A percentile compares a stretch with the other conserved stretches of the same genome.
These are phyloP conservation scores for Chrosomus eos DNA, from an alignment of 2,797 vertebrate species.

Conservation along the genomic window DNA sequence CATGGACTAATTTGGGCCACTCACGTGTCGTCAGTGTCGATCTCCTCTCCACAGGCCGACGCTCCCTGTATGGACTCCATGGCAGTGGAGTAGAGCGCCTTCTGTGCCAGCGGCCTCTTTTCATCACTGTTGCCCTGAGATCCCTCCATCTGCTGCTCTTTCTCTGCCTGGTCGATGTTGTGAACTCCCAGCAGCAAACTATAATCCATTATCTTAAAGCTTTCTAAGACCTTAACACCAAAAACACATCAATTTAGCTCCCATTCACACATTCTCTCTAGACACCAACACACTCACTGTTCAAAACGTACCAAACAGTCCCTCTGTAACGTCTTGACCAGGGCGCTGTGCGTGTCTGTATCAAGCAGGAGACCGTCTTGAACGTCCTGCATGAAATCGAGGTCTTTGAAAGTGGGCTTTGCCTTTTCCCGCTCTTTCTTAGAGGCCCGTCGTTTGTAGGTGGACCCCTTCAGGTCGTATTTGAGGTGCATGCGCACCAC, in stretches of 20 bases:
- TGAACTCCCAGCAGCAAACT: slow-evolving; percentile 96
- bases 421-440: slow-evolving; percentile 96
- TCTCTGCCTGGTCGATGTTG: slow-evolving; percentile 94
- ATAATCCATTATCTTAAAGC: slow-evolving; percentile 99
- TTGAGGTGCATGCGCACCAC: slow-evolving; percentile 98
- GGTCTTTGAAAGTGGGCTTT: slow-evolving; percentile 93
- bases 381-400: slow-evolving; percentile 96
- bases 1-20: slow-evolving; percentile 54
- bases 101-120: slow-evolving; percentile 93
- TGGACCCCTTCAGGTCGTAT: slow-evolving; percentile 96
- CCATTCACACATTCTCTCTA: slow-evolving; percentile 27
- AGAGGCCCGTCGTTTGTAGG: slow-evolving; percentile 94
- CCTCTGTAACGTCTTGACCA: slow-evolving; percentile 94
- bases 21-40: slow-evolving; percentile 96
- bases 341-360: slow-evolving; percentile 89
- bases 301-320: slow-evolving; percentile 88
- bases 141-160: slow-evolving; percentile 89
- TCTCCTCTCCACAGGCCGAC: slow-evolving; percentile 89
- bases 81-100: slow-evolving; percentile 96
- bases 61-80: slow-evolving; percentile 99
- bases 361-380: slow-evolving; percentile 92
- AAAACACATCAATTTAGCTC: slow-evolving; percentile 25
- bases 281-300: neutral
- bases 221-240: slow-evolving; percentile 85
- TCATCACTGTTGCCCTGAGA: slow-evolving; percentile 86